phyloP scores from a whole-genome alignment of 2,113 vertebrate genomes.

The Pao palembangensis region DNA sequence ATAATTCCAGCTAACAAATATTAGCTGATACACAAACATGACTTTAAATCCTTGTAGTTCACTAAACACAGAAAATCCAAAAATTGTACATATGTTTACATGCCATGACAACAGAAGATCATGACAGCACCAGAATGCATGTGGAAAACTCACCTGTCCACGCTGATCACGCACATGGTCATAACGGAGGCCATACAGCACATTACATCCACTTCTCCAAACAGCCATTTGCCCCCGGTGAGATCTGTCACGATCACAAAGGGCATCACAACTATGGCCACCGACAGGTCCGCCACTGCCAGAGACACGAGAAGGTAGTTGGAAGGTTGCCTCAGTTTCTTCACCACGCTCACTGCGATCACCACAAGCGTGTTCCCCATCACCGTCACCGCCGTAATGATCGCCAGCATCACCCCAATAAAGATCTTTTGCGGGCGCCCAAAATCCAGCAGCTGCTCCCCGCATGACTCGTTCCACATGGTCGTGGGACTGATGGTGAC shows the following conservation, averaged over 20 bases:
- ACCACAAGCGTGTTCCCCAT: constrained; percentile 81
- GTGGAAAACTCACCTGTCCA: constrained; percentile 73
- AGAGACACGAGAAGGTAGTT: constrained; percentile 81
- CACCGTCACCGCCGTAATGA: constrained; percentile 78
- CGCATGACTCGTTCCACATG: constrained; percentile 76
- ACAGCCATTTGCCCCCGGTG: constrained; percentile 80
- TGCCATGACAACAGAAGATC: too few relatives aligned
- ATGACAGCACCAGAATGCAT: constrained; percentile 7
- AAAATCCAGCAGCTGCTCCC: constrained; percentile 70
- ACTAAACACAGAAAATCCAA: too few relatives aligned
- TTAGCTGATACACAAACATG: too few relatives aligned
- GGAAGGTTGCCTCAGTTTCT: constrained; percentile 80
- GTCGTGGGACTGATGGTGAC: constrained; percentile 53
- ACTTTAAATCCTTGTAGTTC: too few relatives aligned
- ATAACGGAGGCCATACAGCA: constrained; percentile 82
- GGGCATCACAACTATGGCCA: constrained; percentile 79
- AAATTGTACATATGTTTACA: too few relatives aligned
- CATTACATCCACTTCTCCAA: constrained; percentile 82
- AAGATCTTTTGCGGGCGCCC: constrained; percentile 73
- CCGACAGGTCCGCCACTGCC: too few relatives aligned
- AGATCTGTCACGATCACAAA: constrained; percentile 81
- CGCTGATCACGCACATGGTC: constrained; percentile 82
- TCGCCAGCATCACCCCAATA: constrained; percentile 76
- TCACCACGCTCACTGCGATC: constrained; percentile 79
- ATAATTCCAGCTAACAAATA: too few relatives aligned